A percentile compares a stretch with the other conserved stretches of the same genome.
Conservation (phyloP, 2,113 vertebrate genomes). For the Halichoerus grypus region DNA sequence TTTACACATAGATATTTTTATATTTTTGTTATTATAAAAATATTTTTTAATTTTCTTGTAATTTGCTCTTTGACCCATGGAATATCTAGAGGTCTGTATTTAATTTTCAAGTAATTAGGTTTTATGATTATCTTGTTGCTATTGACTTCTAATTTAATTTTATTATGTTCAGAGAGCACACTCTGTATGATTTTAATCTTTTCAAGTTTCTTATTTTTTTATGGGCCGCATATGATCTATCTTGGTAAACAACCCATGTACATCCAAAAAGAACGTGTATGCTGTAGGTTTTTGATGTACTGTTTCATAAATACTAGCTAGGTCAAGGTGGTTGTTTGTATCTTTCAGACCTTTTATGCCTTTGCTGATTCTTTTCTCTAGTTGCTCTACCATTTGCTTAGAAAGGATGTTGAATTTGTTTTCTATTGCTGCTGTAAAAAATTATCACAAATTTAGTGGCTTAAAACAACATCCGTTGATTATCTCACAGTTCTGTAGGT, state of each 20-base stretch:
- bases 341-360: background rate
- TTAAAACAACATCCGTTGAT: background rate
- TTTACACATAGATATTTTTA: background rate
- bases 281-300: background rate
- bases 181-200: background rate
- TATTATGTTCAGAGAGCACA: background rate
- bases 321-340: background rate
- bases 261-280: background rate
- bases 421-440: background rate
- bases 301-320: background rate
- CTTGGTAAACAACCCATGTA: background rate
- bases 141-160: background rate
- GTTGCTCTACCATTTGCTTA: background rate
- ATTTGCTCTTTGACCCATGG: background rate
- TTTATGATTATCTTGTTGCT: background rate
- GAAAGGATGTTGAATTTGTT: background rate
- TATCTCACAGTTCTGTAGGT: background rate
- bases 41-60: background rate
- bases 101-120: background rate
- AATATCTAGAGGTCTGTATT: background rate
- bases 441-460: background rate
- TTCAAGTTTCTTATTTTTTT: background rate
- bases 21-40: constrained; percentile 18
- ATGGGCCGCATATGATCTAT: background rate
- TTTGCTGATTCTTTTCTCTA: background rate